Evolutionary conservation across 2,797 vertebrate species (phyloP).

Genomic region (Oryzias dopingdopingensis): DNA sequence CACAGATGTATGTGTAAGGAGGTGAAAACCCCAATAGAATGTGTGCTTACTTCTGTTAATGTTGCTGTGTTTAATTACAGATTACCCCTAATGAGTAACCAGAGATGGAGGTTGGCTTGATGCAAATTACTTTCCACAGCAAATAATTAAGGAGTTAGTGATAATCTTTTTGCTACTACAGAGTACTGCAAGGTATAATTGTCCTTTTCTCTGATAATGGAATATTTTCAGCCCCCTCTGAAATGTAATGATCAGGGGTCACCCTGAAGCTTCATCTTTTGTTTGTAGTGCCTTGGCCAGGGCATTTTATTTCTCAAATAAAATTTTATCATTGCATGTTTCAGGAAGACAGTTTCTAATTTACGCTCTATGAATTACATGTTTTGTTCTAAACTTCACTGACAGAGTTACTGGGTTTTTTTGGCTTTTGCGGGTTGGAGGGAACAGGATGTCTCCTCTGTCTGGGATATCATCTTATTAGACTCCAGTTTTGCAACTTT

Average conservation of each 20-base stretch:
- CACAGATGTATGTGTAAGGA: not conserved
- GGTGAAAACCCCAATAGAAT: not conserved
- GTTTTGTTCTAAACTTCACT: no score
- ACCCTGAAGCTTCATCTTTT: slow-evolving; percentile 13
- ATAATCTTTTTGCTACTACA: not conserved
- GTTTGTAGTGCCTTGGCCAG: slow-evolving; percentile 13
- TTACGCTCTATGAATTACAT: no score
- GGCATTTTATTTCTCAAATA: no score
- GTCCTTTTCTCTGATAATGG: slow-evolving; percentile 4
- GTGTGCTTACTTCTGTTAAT: not conserved
- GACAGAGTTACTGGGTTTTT: no score
- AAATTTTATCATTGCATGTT: no score
- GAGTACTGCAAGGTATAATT: slow-evolving; percentile 1
- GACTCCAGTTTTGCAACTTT: no score
- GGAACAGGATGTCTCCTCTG: no score
- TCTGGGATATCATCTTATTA: no score
- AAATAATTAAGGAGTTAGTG: slow-evolving; percentile 22
- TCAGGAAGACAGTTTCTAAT: no score
- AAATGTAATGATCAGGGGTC: slow-evolving; percentile 12
- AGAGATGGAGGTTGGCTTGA: slow-evolving; percentile 3
- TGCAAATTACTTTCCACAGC: slow-evolving; percentile 2
- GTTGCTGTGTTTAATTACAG: slow-evolving; percentile 3
- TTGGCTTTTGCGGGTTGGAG: no score
- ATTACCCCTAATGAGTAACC: slow-evolving; percentile 4
- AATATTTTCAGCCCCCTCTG: not conserved